Percentiles rank a stretch among this genome's conserved stretches.
These are phyloP conservation scores for Hypsibius dujardini DNA, from an alignment of 1,140 invertebrate genomes.

Conservation along the genomic window DNA sequence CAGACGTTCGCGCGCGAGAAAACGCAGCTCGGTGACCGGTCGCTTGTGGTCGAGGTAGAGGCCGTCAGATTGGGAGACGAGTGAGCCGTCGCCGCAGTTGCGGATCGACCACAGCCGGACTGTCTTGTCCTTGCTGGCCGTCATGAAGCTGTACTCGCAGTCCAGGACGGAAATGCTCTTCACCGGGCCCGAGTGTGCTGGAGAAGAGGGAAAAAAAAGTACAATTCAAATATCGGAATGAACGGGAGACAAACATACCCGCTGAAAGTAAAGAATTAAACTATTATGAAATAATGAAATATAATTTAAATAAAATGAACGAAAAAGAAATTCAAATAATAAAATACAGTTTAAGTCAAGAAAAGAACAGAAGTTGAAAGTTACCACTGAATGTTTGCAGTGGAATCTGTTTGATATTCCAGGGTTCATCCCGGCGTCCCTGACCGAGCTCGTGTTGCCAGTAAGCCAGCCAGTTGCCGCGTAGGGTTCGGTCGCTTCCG, in stretches of 20 bases:
- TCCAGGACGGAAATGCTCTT: conserved; percentile 55
- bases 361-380: conserved; percentile 18
- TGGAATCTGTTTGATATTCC: conserved; percentile 83
- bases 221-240: too few relatives aligned
- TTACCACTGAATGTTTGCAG: conserved; percentile 59
- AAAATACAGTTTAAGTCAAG: not conserved
- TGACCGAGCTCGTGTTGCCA: conserved; percentile 92
- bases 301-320: too few relatives aligned
- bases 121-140: conserved; percentile 76
- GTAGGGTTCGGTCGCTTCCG: conserved; percentile 47
- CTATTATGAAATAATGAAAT: conserved; percentile 2
- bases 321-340: not conserved
- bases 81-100: conserved; percentile 58
- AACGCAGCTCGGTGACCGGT: conserved; percentile 70
- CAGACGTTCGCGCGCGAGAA: conserved; percentile 59
- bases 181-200: conserved; percentile 59
- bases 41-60: conserved; percentile 80
- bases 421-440: conserved; percentile 48
- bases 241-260: not conserved
- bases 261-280: not conserved
- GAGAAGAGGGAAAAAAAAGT: conserved; percentile 18
- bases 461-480: conserved; percentile 86
- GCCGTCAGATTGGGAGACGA: conserved; percentile 58
- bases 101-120: conserved; percentile 86
- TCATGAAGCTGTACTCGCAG: conserved; percentile 92